Conservation (phyloP, 2,797 vertebrate species). For the Pseudotriccus pelzelni region DNA sequence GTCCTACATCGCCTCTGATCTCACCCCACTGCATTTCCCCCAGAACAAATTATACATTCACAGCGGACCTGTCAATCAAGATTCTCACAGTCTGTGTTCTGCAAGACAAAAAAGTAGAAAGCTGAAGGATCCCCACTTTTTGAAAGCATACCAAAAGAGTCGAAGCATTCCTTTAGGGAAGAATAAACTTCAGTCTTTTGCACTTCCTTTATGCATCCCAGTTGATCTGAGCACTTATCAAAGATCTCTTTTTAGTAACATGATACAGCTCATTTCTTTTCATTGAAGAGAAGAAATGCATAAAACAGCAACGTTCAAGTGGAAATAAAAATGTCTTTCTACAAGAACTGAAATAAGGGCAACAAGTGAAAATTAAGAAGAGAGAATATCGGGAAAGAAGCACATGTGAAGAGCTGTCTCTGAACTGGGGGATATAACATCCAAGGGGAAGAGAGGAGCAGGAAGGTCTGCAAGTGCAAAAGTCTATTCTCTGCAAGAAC, state of each 20-base stretch:
- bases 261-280: not conserved
- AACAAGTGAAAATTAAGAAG: not conserved
- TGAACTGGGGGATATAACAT: not conserved
- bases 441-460: not conserved
- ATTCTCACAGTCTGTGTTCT: not conserved
- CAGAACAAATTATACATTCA: not conserved
- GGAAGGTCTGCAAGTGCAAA: not conserved
- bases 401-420: not conserved
- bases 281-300: not conserved
- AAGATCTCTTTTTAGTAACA: slow-evolving; percentile 43
- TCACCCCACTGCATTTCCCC: not conserved
- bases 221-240: slow-evolving; percentile 21
- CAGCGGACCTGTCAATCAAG: not conserved
- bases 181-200: slow-evolving; percentile 52
- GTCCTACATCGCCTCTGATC: not conserved
- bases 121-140: not conserved
- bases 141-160: slow-evolving; percentile 5
- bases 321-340: slow-evolving; percentile 12
- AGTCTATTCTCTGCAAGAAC: not conserved
- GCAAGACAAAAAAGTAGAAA: not conserved
- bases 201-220: slow-evolving; percentile 25
- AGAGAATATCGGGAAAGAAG: not conserved
- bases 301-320: not conserved
- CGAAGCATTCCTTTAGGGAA: slow-evolving; percentile 20
- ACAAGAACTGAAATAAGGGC: not conserved